A percentile compares a stretch with the other conserved stretches of the same genome.
Evolutionary conservation across 2,113 vertebrate species (phyloP).

Genomic region (Callithrix jacchus): DNA sequence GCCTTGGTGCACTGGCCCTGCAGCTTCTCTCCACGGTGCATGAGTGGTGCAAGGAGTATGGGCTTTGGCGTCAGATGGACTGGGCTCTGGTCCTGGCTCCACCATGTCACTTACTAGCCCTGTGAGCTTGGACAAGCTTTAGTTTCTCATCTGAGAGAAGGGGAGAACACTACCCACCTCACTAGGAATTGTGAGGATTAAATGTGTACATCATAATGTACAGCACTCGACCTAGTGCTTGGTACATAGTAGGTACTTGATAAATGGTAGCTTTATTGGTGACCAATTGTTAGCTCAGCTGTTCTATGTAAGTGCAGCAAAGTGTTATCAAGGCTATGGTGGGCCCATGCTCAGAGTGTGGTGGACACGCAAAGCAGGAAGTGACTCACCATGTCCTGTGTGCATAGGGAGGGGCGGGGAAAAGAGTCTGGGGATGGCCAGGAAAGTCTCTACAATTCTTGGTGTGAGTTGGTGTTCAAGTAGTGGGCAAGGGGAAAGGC

Average conservation of each 20-base stretch:
- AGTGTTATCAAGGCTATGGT: background rate
- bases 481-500: background rate
- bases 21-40: fast-evolving
- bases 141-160: background rate
- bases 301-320: background rate
- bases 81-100: background rate
- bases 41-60: fast-evolving
- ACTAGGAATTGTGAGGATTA: background rate
- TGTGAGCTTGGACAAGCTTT: background rate
- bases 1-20: background rate
- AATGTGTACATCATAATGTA: background rate
- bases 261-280: background rate
- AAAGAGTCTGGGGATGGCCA: no score
- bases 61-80: background rate
- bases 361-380: background rate
- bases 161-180: background rate
- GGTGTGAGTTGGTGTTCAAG: background rate
- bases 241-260: background rate
- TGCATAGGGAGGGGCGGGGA: fast-evolving
- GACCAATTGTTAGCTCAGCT: background rate
- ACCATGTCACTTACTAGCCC: background rate
- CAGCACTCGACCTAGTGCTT: background rate
- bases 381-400: fast-evolving
- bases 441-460: background rate
- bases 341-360: background rate